Base-by-base conservation (phyloP, 1,140 invertebrate genomes). In the Sycobia sp. region DNA sequence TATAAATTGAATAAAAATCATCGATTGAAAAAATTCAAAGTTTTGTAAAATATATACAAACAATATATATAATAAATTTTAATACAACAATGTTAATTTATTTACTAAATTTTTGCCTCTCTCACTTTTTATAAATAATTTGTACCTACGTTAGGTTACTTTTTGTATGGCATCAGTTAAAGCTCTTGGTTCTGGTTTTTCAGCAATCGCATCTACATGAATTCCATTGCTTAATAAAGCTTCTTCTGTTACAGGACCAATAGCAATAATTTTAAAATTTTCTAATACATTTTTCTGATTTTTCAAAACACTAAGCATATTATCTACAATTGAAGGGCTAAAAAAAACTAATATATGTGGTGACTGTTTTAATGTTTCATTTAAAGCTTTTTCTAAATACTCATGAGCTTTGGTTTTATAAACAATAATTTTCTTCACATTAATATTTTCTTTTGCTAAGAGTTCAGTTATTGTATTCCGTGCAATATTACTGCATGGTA, bases 401-500 rank as follows among this genome's bases (percentile, higher is more conserved):
- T 78, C 62, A 14, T 69, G 69, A 3, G 72, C 66, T 50, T 76
- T 59, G 25, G 79, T 80, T 50, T 66, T 66, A 47, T 82, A 82
- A 39, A 69, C 72, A n/a, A 73, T 18, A 13, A 79, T 38, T 56
- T 76, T 81, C 25, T 72, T 58, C n/a, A 80, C 23, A 25, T 50
- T 7, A 22, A 80, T 70, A 4, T 53, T n/a, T 27, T 68, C 68
- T 9, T 71, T 53, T 10, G 7, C 60, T n/a, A 81, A 67, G 32
- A 68, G 63, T 60, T 69, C 62, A n/a, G 71, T 62, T 8, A 82
- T 70, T 20, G 76, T 80, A n/a, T 80, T 75, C 16, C 75, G 59
- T 7, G 76, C 73, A 51, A 82, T 80, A 55, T 74, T 72, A 62
- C 79, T 80, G 41, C 77, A 80, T 20, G 80, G 80, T 34, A 80